Conservation (phyloP, 1,140 invertebrate genomes). For the Drosophila leontia region DNA sequence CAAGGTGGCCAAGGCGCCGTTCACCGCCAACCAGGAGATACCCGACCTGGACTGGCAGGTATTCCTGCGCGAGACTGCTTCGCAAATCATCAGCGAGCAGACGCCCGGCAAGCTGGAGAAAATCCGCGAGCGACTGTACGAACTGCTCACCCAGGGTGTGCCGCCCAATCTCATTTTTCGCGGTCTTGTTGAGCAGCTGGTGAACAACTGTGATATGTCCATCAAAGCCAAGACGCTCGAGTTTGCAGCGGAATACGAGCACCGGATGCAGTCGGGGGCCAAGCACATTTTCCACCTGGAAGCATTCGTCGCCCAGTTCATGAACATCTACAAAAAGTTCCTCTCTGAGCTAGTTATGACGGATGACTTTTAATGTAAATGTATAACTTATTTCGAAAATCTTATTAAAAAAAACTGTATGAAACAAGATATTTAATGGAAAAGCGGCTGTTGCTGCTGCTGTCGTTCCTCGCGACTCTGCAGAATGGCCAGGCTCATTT, state of each 20-base stretch:
- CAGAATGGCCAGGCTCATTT: slow-evolving; percentile 83
- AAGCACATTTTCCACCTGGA: slow-evolving; percentile 99
- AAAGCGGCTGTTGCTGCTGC: slow-evolving; percentile 10
- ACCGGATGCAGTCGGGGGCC: slow-evolving; percentile 94
- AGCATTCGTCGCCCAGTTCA: slow-evolving; percentile 98
- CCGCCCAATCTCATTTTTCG: slow-evolving; percentile 97
- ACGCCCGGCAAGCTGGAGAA: slow-evolving; percentile 93
- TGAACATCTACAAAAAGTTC: slow-evolving; percentile 96
- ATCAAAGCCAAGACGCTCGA: slow-evolving; percentile 94
- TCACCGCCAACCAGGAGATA: slow-evolving; percentile 92
- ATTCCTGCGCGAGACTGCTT: slow-evolving; percentile 94
- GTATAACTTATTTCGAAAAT: slow-evolving; percentile 14
- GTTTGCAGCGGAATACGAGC: slow-evolving; percentile 95
- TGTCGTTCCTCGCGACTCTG: slow-evolving; percentile 53
- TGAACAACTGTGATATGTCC: slow-evolving; percentile 95
- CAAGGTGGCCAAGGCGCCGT: slow-evolving; percentile 96
- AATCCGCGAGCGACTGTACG: slow-evolving; percentile 95
- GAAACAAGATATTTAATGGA: slow-evolving; percentile 11
- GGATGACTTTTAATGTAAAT: slow-evolving; percentile 67
- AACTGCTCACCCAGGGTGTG: slow-evolving; percentile 96
- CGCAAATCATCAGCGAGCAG: slow-evolving; percentile 95
- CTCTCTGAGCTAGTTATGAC: slow-evolving; percentile 89
- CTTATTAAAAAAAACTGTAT: slow-evolving; percentile 28
- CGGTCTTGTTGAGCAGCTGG: slow-evolving; percentile 93
- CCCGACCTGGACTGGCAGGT: slow-evolving; percentile 97